These are phyloP conservation scores for Maniola jurtina DNA, from an alignment of 1,140 invertebrate species.

Conservation along the genomic window DNA sequence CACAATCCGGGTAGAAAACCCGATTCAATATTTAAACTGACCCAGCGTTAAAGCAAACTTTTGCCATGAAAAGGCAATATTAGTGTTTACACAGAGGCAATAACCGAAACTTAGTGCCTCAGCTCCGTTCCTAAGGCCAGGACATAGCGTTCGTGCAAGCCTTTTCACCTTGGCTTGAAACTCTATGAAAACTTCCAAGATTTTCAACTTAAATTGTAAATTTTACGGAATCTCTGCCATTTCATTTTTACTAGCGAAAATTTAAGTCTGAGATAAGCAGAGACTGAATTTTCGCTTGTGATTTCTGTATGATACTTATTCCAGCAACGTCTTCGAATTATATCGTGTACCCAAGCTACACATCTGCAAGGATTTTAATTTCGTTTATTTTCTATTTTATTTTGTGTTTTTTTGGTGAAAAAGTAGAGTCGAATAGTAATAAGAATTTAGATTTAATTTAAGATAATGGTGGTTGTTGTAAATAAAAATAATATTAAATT, in stretches of 20 bases:
- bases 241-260: slow-evolving; percentile 17
- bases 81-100: slow-evolving; percentile 22
- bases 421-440: not conserved
- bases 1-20: not conserved
- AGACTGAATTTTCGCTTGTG: not conserved
- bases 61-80: slow-evolving; percentile 16
- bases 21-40: slow-evolving; percentile 22
- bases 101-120: slow-evolving; percentile 19
- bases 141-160: slow-evolving; percentile 13
- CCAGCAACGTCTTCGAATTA: slow-evolving; percentile 6
- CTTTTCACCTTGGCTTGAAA: slow-evolving; percentile 19
- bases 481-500: not conserved
- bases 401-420: not conserved
- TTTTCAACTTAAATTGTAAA: slow-evolving; percentile 17
- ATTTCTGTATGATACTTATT: slow-evolving; percentile 3
- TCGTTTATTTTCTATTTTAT: slow-evolving; percentile 8
- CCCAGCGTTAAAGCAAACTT: slow-evolving; percentile 11
- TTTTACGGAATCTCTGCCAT: slow-evolving; percentile 6
- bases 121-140: slow-evolving; percentile 12
- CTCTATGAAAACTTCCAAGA: slow-evolving; percentile 13
- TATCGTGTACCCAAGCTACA: not conserved
- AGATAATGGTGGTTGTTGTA: not conserved
- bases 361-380: slow-evolving; percentile 7
- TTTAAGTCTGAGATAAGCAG: not conserved
- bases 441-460: slow-evolving; percentile 4